Evolutionary conservation across 2,797 vertebrate species (phyloP).

Genomic region (Clarias platycephalus): DNA sequence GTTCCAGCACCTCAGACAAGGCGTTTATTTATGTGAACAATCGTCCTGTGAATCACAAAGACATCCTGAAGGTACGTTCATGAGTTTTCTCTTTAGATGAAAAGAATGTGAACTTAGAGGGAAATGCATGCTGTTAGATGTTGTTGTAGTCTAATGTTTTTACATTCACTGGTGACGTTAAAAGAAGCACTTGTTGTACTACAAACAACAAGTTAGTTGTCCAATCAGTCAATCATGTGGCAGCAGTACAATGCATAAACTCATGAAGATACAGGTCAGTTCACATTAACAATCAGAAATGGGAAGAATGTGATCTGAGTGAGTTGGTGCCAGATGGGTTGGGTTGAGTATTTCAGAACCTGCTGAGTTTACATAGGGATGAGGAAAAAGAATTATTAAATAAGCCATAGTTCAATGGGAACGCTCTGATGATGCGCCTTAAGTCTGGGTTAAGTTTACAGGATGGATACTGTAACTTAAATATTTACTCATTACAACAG

Average conservation of each 20-base stretch:
- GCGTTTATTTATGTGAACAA: slow-evolving; percentile 89
- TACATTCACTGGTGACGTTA: not conserved
- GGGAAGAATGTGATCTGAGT: not conserved
- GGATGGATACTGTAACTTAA: not conserved
- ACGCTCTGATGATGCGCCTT: too few relatives aligned
- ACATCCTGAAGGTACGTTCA: slow-evolving; percentile 87
- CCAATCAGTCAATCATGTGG: not conserved
- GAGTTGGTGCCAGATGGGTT: not conserved
- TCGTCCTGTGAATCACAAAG: slow-evolving; percentile 88
- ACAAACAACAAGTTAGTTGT: not conserved
- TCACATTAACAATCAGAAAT: not conserved
- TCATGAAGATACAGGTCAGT: not conserved
- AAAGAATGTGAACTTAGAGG: not conserved
- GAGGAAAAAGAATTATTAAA: not conserved
- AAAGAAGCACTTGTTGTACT: not conserved
- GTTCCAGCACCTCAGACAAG: slow-evolving; percentile 83
- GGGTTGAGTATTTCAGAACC: not conserved
- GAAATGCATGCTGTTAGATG: not conserved
- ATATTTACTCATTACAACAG: not conserved
- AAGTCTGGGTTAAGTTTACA: not conserved
- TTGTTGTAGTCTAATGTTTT: not conserved
- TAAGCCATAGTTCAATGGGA: not conserved
- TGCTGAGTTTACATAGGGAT: not conserved
- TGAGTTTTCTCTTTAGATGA: not conserved
- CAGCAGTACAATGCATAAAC: not conserved